Conservation (phyloP, 2,888 invertebrate genomes). For the Tineola bisselliella region DNA sequence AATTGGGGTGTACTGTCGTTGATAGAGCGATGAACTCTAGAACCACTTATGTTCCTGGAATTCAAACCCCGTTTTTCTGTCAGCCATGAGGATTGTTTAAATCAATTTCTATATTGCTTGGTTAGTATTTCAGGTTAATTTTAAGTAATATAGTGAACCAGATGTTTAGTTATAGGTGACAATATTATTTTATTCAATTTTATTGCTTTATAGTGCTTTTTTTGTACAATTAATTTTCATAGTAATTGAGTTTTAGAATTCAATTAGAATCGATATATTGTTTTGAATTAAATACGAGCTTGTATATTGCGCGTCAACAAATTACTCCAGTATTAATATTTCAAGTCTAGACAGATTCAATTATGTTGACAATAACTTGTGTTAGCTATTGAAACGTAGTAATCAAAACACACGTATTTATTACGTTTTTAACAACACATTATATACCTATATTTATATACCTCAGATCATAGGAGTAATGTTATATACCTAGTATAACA, state of each 20-base stretch:
- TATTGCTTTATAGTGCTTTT: no score
- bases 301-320: not conserved
- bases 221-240: no score
- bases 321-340: not conserved
- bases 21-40: constrained; percentile 1
- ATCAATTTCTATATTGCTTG: not conserved
- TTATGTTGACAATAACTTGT: not conserved
- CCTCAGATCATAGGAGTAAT: no score
- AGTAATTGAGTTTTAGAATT: not conserved
- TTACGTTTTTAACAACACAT: not conserved
- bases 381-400: no score
- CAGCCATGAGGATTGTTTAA: not conserved
- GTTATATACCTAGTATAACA: no score
- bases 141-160: no score
- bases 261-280: not conserved
- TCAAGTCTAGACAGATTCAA: not conserved
- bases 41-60: constrained; percentile 36
- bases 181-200: no score
- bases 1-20: not conserved
- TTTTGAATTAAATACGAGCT: not conserved
- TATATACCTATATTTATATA: no score
- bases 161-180: no score
- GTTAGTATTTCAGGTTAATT: no score
- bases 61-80: constrained; percentile 31
- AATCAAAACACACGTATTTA: no score